Evolutionary conservation across 2,113 vertebrate genomes (phyloP), one percentile per base, ranked within the genome.

Genomic region (Pholis gunnellus): DNA sequence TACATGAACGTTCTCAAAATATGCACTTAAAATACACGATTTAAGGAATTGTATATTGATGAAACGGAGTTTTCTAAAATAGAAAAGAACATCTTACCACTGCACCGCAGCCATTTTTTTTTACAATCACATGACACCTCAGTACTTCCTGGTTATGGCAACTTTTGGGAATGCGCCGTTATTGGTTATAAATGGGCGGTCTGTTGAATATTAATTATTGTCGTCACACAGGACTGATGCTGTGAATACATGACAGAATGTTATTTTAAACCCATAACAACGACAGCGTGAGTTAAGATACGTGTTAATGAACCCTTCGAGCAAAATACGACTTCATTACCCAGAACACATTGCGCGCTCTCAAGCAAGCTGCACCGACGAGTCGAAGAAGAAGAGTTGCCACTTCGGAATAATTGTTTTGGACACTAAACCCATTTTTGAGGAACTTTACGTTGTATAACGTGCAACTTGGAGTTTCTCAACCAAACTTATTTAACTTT

Each of bases 71-170:
- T 29, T 67, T 78, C 60, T 82, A 10, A 50, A 15, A 66, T 54
- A 22, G 71, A 72, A 72, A 82, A 74, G 9, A 72, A 75, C 68
- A 84, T 88, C 95, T 94, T 86, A 95, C 95, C 95, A 96, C 86
- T 95, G 94, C 76, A 95, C 94, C 18, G 93, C 89, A 85, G 95
- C 94, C 95, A 96, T 96, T 79, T 93, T 92, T 89, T 93, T 89
- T 65, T 75, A 4, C 61, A 48, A 40, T 95, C 95, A 95, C 85
- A 72, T 96, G 95, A 96, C 92, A 29, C 42, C 0, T 6, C 9
- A 8, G 38, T 15, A 89, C 88, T 95, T 94, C 94, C 92, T 83
- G 82, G 72, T 85, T 87, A 31, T 11, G 27, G 20, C 5, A 4
- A 36, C 46, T 59, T 56, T 44, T 0, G 9, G 1, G 7, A 66